Evolutionary conservation across 2,797 vertebrate genomes (phyloP), one percentile per base, ranked within the genome.

Genomic region (Galagoides demidoff): DNA sequence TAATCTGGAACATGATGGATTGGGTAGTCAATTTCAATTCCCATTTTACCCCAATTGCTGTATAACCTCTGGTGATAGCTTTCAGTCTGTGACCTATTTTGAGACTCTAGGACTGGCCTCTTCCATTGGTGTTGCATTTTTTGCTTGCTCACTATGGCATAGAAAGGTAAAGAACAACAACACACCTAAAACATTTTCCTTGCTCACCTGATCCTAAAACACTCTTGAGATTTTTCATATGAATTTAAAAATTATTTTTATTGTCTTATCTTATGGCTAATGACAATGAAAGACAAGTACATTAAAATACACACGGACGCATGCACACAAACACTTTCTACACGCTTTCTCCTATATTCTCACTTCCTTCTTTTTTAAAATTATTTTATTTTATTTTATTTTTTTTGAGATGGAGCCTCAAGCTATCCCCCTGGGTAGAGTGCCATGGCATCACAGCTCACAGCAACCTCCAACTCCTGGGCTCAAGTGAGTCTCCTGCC

Each of bases 221-320:
- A 73, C 13, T 90, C 74, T 61, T 9, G 29, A 8, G 8, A 81
- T 34, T 82, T 76, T 64, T 20, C 14, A 74, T 74, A 79, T 79
- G 89, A n/a, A 78, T 55, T 94, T 87, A 16, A 5, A 16, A 70
- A 78, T 71, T 68, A 73, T 64, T 95, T 90, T 74, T 57, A 52
- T 66, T 55, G 45, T 78, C 71, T 55, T 85, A 16, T 63, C 92
- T 94, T 84, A 37, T 73, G 45, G 8, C 5, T 84, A 73, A 70
- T 78, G 78, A 57, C 20, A 82, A 84, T 73, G 25, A 74, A 43
- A 90, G 57, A 43, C 22, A 94, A 83, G 61, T 5, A 52, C 63
- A 11, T 59, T 71, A 19, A 87, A 45, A 85, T 14, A 52, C n/a
- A 9, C 77, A 29, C 27, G 29, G 27, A 29, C 27, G 5, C 27